phyloP scores from a whole-genome alignment of 2,113 vertebrate genomes.

The Rana temporaria region DNA sequence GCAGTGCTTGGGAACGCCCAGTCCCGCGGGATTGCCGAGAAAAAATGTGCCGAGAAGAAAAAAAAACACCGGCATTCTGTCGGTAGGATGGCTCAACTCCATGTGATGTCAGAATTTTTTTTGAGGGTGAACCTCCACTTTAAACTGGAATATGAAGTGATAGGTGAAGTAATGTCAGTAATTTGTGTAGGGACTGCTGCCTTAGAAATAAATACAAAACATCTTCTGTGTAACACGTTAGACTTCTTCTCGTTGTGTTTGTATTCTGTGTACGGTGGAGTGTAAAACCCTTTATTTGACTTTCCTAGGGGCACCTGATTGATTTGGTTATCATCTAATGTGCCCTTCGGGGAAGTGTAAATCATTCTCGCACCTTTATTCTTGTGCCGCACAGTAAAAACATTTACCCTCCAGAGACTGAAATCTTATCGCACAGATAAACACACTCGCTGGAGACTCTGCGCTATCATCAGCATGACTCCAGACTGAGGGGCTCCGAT shows the following conservation, averaged over 20 bases:
- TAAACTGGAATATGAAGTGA: too few relatives aligned
- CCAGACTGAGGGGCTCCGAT: background rate
- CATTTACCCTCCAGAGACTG: slow-evolving; percentile 7
- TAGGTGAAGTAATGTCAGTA: too few relatives aligned
- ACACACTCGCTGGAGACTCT: background rate
- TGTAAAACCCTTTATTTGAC: slow-evolving; percentile 36
- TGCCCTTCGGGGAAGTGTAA: slow-evolving; percentile 11
- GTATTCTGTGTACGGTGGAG: background rate
- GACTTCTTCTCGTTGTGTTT: background rate
- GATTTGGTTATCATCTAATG: slow-evolving; percentile 23
- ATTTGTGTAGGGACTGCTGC: too few relatives aligned
- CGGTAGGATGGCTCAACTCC: too few relatives aligned
- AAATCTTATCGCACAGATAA: slow-evolving; percentile 9
- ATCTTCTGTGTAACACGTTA: background rate
- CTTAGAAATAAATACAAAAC: too few relatives aligned
- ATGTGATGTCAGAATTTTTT: too few relatives aligned
- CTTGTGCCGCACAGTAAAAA: slow-evolving; percentile 15
- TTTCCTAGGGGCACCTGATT: slow-evolving; percentile 31
- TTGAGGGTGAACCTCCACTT: too few relatives aligned
- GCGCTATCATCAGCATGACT: background rate
- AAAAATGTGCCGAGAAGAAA: too few relatives aligned
- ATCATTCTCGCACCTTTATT: slow-evolving; percentile 23
- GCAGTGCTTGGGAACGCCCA: too few relatives aligned
- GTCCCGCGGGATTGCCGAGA: too few relatives aligned
- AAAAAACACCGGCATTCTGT: too few relatives aligned